A percentile compares a stretch with the other conserved stretches of the same genome.
phyloP scores from a whole-genome alignment of 2,888 invertebrate genomes.

The Drosophila robusta region DNA sequence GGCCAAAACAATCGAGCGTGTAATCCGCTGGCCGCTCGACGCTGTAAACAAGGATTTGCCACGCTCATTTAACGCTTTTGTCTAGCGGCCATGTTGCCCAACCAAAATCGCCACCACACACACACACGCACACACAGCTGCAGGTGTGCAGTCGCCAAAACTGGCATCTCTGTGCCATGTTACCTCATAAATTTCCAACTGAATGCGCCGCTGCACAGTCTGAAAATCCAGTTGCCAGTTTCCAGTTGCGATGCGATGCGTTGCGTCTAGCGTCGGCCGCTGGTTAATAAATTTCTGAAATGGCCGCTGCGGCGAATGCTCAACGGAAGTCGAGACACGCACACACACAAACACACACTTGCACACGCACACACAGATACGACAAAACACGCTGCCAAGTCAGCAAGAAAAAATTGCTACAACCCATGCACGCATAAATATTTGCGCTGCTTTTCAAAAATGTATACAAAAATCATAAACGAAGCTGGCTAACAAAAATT shows the following conservation, averaged over 20 bases:
- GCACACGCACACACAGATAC: slow-evolving; percentile 14
- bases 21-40: slow-evolving; percentile 73
- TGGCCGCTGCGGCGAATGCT: slow-evolving; percentile 68
- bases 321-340: slow-evolving; percentile 63
- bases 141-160: slow-evolving; percentile 53
- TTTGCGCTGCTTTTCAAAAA: slow-evolving; percentile 68
- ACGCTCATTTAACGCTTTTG: slow-evolving; percentile 82
- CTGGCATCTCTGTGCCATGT: slow-evolving; percentile 47
- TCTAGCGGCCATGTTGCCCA: slow-evolving; percentile 70
- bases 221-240: slow-evolving; percentile 67
- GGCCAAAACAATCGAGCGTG: slow-evolving; percentile 74
- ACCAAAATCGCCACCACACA: slow-evolving; percentile 42
- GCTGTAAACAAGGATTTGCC: slow-evolving; percentile 78
- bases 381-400: slow-evolving; percentile 30
- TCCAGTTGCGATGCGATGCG: slow-evolving; percentile 29
- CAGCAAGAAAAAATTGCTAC: slow-evolving; percentile 27
- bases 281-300: slow-evolving; percentile 77
- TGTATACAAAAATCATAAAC: slow-evolving; percentile 39
- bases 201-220: slow-evolving; percentile 79
- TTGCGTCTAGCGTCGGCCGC: slow-evolving; percentile 36
- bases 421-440: slow-evolving; percentile 66
- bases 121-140: slow-evolving; percentile 14
- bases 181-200: slow-evolving; percentile 82
- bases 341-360: slow-evolving; percentile 13
- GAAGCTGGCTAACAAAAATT: slow-evolving; percentile 33